Evolutionary conservation across 92 coral and sea anemone genomes (phyloP).

Genomic region (Pocillopora meandrina): DNA sequence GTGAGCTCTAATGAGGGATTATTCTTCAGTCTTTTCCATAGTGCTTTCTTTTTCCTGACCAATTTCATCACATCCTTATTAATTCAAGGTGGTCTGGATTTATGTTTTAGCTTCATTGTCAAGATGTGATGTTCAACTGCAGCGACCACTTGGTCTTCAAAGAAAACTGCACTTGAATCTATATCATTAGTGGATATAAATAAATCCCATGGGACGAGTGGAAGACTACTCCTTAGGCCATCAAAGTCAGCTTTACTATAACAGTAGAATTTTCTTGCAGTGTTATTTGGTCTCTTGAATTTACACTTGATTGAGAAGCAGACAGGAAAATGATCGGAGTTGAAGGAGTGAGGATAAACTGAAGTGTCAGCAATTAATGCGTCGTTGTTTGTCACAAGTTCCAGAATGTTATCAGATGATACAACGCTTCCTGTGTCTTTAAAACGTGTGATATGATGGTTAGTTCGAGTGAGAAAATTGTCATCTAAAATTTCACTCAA

Average conservation of each 20-base stretch:
- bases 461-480: no score
- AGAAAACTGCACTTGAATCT: constrained; percentile 7
- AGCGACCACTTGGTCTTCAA: constrained; percentile 22
- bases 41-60: constrained; percentile 49
- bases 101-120: constrained; percentile 38
- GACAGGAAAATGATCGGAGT: neutral
- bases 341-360: neutral
- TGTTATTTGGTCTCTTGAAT: constrained; percentile 15
- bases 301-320: neutral
- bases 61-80: constrained; percentile 37
- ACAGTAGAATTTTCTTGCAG: constrained; percentile 24
- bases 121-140: constrained; percentile 34
- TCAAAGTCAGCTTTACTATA: constrained; percentile 26
- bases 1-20: constrained; percentile 31
- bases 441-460: constrained; percentile 9
- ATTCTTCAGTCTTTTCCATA: constrained; percentile 47
- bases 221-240: neutral
- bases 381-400: neutral
- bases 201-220: constrained; percentile 7
- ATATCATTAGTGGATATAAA: constrained; percentile 13
- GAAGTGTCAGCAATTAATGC: neutral
- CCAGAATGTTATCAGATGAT: constrained; percentile 2
- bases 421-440: constrained; percentile 9
- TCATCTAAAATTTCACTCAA: no score
- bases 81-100: constrained; percentile 56